These are phyloP conservation scores for Thamnophis elegans DNA, from an alignment of 2,797 vertebrate species.

Conservation along the genomic window DNA sequence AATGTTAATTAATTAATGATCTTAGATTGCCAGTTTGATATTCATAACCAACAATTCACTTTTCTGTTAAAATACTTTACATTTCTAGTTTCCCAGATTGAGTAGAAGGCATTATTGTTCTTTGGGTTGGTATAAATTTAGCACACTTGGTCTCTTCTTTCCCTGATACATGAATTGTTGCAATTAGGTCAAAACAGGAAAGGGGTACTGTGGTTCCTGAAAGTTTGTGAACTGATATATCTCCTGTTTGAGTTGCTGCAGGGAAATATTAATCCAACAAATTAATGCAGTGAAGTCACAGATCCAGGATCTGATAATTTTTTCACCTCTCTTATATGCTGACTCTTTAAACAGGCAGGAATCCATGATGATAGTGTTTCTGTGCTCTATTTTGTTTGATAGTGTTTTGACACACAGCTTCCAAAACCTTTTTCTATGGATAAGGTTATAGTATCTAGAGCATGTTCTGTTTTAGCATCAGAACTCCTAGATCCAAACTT, in stretches of 20 bases:
- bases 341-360: not conserved
- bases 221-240: not conserved
- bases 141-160: not conserved
- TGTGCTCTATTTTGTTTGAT: not conserved
- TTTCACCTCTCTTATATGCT: not conserved
- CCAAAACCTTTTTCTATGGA: not conserved
- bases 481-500: not conserved
- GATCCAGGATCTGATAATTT: not conserved
- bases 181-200: not conserved
- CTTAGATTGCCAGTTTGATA: not conserved
- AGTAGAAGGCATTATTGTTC: not conserved
- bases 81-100: not conserved
- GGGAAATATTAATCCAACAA: not conserved
- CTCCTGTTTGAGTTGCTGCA: not conserved
- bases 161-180: not conserved
- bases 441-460: not conserved
- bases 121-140: too few relatives aligned
- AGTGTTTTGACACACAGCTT: not conserved
- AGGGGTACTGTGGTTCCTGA: not conserved
- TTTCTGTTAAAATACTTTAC: not conserved
- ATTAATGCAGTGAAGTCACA: not conserved
- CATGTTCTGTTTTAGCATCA: not conserved
- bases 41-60: not conserved
- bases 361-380: not conserved
- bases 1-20: not conserved